Evolutionary conservation across 2,113 vertebrate genomes (phyloP), one percentile per base, ranked within the genome.

Genomic region (Neolamprologus longior): DNA sequence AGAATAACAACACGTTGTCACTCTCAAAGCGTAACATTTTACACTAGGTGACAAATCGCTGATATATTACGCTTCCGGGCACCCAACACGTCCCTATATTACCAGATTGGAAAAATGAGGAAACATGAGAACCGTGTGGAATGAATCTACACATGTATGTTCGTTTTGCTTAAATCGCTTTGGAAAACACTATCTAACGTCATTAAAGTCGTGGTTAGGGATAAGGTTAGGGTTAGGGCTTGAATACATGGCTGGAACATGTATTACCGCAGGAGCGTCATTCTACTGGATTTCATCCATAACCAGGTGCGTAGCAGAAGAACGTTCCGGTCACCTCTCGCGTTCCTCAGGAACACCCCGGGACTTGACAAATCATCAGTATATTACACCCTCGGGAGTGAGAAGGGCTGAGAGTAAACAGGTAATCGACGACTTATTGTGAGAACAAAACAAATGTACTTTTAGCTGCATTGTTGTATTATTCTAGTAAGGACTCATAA

Each of bases 231-330:
- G 52, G 9, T 54, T 28, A 28, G 55, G 55, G 0, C 4, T 28
- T 5, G 24, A 58, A 58, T 58, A 15, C 55, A 0, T 58, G 7
- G 13, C 55, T 57, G 55, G 13, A 28, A 28, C 2, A 0, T 57
- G 13, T 5, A 28, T 58, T 15, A 28, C 26, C 13, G 2, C 7
- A 0, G 26, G 13, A 58, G 26, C 26, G 7, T 31, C 2, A 58
- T 58, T 58, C 55, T 31, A 58, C 55, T 15, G 55, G 55, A 58
- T 58, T 58, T 15, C 26, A 28, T 58, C 26, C 55, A 28, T 58
- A 15, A 28, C 3, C 7, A 0, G 55, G 55, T 13, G 13, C 0
- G 1, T 28, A 28, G 19, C 19, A 11, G 0, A 21, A 11, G 12
- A 57, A 26, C 12, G 1, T 1, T 8, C 10, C 37, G 37, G 37